Base-by-base conservation (phyloP, 2,797 vertebrate species). In the Semaprochilodus insignis region DNA sequence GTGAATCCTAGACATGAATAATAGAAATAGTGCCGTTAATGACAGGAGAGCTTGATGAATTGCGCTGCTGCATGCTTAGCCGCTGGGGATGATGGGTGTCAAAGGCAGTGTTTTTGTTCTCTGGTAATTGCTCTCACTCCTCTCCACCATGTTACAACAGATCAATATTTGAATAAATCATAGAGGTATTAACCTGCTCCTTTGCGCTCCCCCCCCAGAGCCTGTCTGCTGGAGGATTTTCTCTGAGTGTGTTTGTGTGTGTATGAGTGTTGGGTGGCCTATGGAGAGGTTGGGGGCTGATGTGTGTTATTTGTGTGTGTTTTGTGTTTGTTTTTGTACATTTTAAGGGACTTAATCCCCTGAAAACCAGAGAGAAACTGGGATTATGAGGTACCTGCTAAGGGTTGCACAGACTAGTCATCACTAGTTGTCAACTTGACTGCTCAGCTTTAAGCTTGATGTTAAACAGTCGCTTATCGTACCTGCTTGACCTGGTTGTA, bases 91-190 rank as follows among this genome's bases (percentile, higher is more conserved):
- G 54, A 78, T 27, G 67, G 78, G 23, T 88, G 86, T 85, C 84
- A 76, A 44, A 70, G 80, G 44, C 77, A 81, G 71, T 59, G 74
- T 83, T 88, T 86, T 86, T 83, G 73, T 83, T 81, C 25, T 67
- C 70, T 70, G 79, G 85, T 90, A 89, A 91, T 86, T 87, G 86
- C 85, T 82, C 82, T 75, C 59, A 55, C 51, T 81, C 69, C 74
- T 83, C 69, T 59, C 48, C 51, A 57, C 54, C 80, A 81, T 81
- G 79, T 73, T 83, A 78, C 84, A 85, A 80, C 69, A 77, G 85
- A 87, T 91, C 85, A 83, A 88, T 88, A 88, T 87, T 83, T 81
- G 86, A 88, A 88, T 86, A 89, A 85, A 87, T 85, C 80, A 81
- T 60, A 13, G 80, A 14, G 67, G 81, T 84, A 85, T 74, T 85